phyloP scores from a whole-genome alignment of 2,797 vertebrate species.

The Selene dorsalis region DNA sequence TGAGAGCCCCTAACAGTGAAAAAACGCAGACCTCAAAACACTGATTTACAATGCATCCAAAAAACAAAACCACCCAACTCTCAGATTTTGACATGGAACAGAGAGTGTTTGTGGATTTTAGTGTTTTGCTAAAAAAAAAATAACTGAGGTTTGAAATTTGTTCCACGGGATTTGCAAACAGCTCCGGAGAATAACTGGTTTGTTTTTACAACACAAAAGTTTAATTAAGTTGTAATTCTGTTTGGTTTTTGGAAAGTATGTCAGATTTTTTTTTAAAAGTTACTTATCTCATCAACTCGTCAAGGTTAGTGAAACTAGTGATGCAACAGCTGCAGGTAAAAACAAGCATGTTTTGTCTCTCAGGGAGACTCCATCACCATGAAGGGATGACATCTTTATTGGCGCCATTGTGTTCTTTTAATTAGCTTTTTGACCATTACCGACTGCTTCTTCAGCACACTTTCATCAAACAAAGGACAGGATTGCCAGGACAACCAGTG shows the following conservation, averaged over 20 bases:
- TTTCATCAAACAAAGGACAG: background rate
- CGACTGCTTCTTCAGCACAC: background rate
- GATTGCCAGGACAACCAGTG: background rate
- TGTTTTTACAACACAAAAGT: background rate
- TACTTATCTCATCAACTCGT: background rate
- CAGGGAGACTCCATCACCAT: background rate
- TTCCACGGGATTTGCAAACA: background rate
- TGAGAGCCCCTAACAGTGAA: too few relatives aligned
- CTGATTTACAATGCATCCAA: too few relatives aligned
- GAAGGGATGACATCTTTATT: background rate
- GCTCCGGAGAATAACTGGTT: background rate
- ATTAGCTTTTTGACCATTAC: background rate
- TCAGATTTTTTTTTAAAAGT: background rate
- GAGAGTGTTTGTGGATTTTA: background rate
- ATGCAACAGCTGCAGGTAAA: slow-evolving; percentile 8
- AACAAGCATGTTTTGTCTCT: slow-evolving; percentile 24
- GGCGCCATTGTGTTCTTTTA: background rate
- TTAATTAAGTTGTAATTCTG: background rate
- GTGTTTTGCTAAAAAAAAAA: background rate
- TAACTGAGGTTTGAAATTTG: background rate
- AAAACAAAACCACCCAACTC: too few relatives aligned
- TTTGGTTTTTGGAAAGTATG: background rate
- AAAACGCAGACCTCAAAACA: too few relatives aligned
- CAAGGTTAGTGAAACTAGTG: background rate
- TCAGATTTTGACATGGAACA: background rate